Evolutionary conservation across 2,797 vertebrate genomes (phyloP).

Genomic region (Delichon dasypus): DNA sequence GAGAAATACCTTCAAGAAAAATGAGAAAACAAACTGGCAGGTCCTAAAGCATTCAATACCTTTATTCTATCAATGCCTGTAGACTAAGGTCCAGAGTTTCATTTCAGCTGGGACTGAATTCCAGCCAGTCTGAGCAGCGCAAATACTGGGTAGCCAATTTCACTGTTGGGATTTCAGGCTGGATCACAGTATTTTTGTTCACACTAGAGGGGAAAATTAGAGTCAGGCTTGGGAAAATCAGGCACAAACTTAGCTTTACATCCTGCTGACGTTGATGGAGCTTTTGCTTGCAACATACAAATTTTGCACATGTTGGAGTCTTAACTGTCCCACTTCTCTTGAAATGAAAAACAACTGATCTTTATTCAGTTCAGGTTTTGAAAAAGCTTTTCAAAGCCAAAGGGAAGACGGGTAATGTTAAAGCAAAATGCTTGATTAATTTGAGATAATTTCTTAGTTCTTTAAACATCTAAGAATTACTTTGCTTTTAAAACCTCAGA

Average conservation of each 20-base stretch:
- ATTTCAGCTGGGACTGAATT: neutral
- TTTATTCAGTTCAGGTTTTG: neutral
- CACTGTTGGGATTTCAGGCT: neutral
- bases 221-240: neutral
- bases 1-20: neutral
- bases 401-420: neutral
- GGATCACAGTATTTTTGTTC: neutral
- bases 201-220: neutral
- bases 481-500: neutral
- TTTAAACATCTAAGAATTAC: neutral
- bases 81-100: neutral
- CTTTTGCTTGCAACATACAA: neutral
- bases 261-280: neutral
- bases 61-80: fast-evolving
- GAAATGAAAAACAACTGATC: neutral
- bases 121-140: neutral
- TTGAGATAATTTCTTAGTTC: neutral
- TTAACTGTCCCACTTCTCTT: neutral
- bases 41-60: neutral
- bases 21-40: neutral
- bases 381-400: neutral
- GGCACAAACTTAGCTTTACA: neutral
- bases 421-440: neutral
- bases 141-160: neutral
- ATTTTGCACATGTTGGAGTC: neutral